Base-by-base conservation (phyloP, 2,888 invertebrate species). In the Elegia similella region DNA sequence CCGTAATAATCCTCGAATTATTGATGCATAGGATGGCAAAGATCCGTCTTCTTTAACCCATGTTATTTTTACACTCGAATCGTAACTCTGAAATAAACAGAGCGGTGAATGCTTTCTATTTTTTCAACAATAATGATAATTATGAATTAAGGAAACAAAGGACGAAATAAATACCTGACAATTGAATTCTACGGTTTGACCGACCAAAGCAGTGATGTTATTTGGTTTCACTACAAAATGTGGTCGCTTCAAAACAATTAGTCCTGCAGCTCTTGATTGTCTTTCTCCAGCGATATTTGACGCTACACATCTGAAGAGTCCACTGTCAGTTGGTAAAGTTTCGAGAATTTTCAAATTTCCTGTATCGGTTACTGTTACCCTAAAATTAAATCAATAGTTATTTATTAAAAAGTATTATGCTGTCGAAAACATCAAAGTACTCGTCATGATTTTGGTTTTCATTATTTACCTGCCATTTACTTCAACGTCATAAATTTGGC, bases 301-400 rank as follows among this genome's bases (percentile, higher is more conserved):
- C 6, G 98, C 98, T 57, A 98, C 93, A 88, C 98, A 98, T 80
- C 96, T 95, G 82, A 98, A 98, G 72, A 95, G 93, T 59, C 98
- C 98, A 78, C 97, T 97, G 82, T 98, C 98, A 64, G 95, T 94
- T 78, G 96, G 96, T 75, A 95, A 93, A 55, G 98, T 97, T 83
- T 98, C 97, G 69, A 95, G 93, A 76, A 99, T 97, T 93, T 97
- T 95, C 70, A 99, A 93, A 86, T 96, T 97, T 55, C 98, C 98
- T 65, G 96, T 96, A 79, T 98, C 98, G 65, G 96, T 96, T 71
- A 98, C 93, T 65, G 94, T 94, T 70, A 96, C 92, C 72, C 96
- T 94, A 79, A 64, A 92, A 87, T 34, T 34, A n/a, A 59, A 48
- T 30, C 34, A 34, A 47, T 17, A 53, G 16, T 58, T 16, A 29